Evolutionary conservation across 2,113 vertebrate species (phyloP).

Genomic region (Lontra canadensis): DNA sequence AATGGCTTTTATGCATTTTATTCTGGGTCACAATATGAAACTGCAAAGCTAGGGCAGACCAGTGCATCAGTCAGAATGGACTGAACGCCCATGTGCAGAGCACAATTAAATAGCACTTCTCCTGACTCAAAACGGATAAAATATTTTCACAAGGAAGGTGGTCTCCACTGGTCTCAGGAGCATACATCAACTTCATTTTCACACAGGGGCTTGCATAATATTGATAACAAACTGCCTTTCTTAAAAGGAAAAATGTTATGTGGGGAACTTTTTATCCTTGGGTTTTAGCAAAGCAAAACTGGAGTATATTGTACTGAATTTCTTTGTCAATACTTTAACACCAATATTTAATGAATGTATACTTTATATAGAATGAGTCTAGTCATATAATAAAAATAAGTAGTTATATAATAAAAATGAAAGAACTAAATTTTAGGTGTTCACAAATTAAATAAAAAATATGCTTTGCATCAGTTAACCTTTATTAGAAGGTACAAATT

Average conservation of each 20-base stretch:
- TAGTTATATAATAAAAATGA: background rate
- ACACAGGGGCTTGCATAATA: background rate
- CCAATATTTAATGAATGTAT: constrained; percentile 20
- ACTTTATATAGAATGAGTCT: background rate
- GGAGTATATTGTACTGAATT: background rate
- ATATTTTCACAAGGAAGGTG: background rate
- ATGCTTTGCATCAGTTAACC: background rate
- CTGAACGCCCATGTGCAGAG: background rate
- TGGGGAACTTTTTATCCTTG: background rate
- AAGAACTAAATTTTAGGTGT: background rate
- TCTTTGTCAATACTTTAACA: background rate
- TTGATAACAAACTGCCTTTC: background rate
- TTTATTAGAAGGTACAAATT: background rate
- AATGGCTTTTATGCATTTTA: background rate
- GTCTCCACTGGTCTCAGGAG: background rate
- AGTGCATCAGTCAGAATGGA: background rate
- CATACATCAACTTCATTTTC: background rate
- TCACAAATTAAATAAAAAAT: background rate
- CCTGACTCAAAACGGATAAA: background rate
- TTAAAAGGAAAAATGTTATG: background rate
- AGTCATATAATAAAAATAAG: background rate
- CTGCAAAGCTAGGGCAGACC: background rate
- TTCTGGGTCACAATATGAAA: constrained; percentile 7
- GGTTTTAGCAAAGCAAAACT: background rate
- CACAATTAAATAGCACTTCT: background rate